These are phyloP conservation scores for Orius insidiosus DNA, from an alignment of 1,140 invertebrate species.

Conservation along the genomic window DNA sequence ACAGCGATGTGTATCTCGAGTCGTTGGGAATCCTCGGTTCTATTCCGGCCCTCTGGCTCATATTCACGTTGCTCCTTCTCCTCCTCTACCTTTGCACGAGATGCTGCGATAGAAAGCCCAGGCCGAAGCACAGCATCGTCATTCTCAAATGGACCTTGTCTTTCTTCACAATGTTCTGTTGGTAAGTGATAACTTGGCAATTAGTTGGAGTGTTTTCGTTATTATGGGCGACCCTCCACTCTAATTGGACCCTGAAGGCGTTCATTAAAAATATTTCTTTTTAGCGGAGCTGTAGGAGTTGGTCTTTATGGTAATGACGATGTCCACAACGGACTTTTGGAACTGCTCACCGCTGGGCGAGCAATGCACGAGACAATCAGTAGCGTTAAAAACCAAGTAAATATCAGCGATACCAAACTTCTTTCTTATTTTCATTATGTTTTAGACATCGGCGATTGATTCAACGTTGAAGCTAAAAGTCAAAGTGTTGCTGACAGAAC, in stretches of 20 bases:
- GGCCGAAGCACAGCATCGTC: slow-evolving; percentile 65
- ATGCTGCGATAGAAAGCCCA: slow-evolving; percentile 80
- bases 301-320: slow-evolving; percentile 89
- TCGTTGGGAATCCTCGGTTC: slow-evolving; percentile 84
- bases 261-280: slow-evolving; percentile 15
- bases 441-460: slow-evolving; percentile 33
- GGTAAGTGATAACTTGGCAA: slow-evolving; percentile 20
- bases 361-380: slow-evolving; percentile 57
- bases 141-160: slow-evolving; percentile 67
- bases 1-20: slow-evolving; percentile 77
- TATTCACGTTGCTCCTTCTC: slow-evolving; percentile 69
- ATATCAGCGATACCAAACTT: background rate
- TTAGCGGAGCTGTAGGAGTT: slow-evolving; percentile 35
- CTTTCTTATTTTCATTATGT: slow-evolving; percentile 17
- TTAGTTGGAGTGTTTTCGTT: background rate
- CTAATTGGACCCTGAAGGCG: background rate
- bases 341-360: slow-evolving; percentile 56
- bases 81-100: slow-evolving; percentile 80
- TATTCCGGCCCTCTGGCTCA: slow-evolving; percentile 74
- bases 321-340: slow-evolving; percentile 69
- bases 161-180: slow-evolving; percentile 48
- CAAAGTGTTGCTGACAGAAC: slow-evolving; percentile 42
- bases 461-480: slow-evolving; percentile 44
- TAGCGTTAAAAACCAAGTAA: slow-evolving; percentile 57
- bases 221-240: background rate